Percentiles rank a stretch among this genome's conserved stretches.
These are phyloP conservation scores for Bradypodion ventrale DNA, from an alignment of 2,797 vertebrate genomes.

Conservation along the genomic window DNA sequence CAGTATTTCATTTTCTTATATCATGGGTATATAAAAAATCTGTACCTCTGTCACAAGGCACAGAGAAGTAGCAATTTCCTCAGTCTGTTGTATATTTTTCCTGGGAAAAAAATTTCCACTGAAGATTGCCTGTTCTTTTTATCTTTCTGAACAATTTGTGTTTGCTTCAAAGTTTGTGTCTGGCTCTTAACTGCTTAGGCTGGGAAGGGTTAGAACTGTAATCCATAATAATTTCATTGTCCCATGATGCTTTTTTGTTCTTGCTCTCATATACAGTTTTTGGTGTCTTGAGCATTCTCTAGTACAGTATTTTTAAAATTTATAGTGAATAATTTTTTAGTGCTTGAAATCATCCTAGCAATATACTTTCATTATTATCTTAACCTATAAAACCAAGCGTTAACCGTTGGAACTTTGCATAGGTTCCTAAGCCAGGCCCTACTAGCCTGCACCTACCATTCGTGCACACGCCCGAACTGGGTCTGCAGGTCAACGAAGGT, in stretches of 20 bases:
- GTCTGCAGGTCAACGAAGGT: no score
- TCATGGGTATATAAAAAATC: not conserved
- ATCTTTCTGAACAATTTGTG: not conserved
- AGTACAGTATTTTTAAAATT: not conserved
- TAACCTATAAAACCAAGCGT: no score
- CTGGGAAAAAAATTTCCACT: no score
- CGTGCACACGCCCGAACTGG: no score
- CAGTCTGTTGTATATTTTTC: not conserved
- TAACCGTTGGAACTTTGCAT: no score
- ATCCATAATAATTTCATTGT: not conserved
- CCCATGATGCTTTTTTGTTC: not conserved
- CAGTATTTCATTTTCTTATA: not conserved
- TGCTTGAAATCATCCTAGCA: not conserved
- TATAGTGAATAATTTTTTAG: no score
- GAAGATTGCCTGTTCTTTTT: not conserved
- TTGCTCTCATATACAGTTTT: not conserved
- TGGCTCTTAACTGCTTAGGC: not conserved
- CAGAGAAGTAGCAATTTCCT: not conserved
- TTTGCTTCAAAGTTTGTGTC: not conserved
- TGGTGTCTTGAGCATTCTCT: not conserved
- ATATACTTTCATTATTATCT: no score
- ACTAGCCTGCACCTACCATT: no score
- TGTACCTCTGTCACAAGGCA: no score
- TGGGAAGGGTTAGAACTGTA: not conserved
- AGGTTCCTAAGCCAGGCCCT: no score